Conservation (phyloP, 1,140 invertebrate species). For the Drosophila saltans region DNA sequence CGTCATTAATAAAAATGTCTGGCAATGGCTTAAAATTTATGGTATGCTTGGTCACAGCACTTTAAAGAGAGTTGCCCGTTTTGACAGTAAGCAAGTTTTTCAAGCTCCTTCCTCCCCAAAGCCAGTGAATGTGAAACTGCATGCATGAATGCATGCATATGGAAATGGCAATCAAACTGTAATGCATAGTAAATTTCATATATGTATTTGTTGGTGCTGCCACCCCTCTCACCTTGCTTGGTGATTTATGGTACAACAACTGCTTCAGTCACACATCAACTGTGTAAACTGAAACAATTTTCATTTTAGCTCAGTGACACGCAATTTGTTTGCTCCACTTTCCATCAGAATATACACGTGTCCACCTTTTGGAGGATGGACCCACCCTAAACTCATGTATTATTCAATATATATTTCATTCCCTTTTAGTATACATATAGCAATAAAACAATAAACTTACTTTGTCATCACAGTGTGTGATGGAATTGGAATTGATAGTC, state of each 20-base stretch:
- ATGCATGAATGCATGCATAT: background rate
- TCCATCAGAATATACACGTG: conserved; percentile 24
- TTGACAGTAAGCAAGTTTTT: conserved; percentile 70
- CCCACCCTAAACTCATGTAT: conserved; percentile 38
- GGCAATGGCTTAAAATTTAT: conserved; percentile 77
- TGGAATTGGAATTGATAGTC: background rate
- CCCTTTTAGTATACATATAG: conserved; percentile 28
- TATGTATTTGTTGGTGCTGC: too few species aligned
- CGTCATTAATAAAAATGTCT: conserved; percentile 81
- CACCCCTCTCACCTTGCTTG: background rate
- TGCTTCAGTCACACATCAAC: conserved; percentile 8
- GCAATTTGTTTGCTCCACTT: conserved; percentile 51
- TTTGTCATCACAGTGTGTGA: conserved; percentile 37
- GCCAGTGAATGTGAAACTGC: conserved; percentile 27
- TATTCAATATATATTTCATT: conserved; percentile 14
- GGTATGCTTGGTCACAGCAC: conserved; percentile 69
- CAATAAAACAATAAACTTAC: conserved; percentile 72
- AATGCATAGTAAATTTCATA: conserved; percentile 19
- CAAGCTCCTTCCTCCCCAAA: background rate
- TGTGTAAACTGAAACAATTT: conserved; percentile 10
- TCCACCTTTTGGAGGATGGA: conserved; percentile 9
- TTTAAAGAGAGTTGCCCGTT: conserved; percentile 48
- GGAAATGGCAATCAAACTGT: conserved; percentile 46
- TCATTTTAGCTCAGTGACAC: conserved; percentile 31
- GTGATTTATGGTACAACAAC: conserved; percentile 32